phyloP scores from a whole-genome alignment of 2,113 vertebrate genomes.

The Apistogramma diplotaenia region DNA sequence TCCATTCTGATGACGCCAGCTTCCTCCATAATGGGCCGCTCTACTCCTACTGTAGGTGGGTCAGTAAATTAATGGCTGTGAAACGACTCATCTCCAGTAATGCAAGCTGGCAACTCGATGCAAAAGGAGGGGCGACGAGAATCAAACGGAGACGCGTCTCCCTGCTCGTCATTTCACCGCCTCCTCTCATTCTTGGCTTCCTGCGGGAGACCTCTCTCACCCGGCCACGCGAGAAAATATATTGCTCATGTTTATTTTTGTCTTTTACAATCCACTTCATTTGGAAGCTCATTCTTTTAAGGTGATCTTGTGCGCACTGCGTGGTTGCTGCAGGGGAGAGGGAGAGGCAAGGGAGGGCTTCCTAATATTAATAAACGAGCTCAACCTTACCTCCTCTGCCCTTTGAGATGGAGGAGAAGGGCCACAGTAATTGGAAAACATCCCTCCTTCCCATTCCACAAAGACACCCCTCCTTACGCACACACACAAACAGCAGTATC shows the following conservation, averaged over 20 bases:
- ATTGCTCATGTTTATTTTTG: slow-evolving; percentile 32
- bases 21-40: slow-evolving; percentile 44
- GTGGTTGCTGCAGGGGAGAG: slow-evolving; percentile 26
- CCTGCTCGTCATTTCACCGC: slow-evolving; percentile 10
- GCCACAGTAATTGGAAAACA: slow-evolving; percentile 77
- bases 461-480: slow-evolving; percentile 4
- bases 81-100: slow-evolving; percentile 62
- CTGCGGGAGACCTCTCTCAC: not conserved
- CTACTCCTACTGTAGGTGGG: slow-evolving; percentile 22
- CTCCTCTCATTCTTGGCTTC: not conserved
- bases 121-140: slow-evolving; percentile 29
- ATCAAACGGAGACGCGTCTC: slow-evolving; percentile 27
- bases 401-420: slow-evolving; percentile 55
- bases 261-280: slow-evolving; percentile 58
- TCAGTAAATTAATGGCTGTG: slow-evolving; percentile 56
- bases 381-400: slow-evolving; percentile 61
- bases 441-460: slow-evolving; percentile 56
- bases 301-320: slow-evolving; percentile 19
- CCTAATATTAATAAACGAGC: slow-evolving; percentile 72
- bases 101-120: slow-evolving; percentile 39
- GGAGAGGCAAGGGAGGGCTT: not conserved
- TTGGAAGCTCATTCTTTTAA: slow-evolving; percentile 61
- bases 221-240: not conserved
- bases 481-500: not conserved
- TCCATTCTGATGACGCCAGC: slow-evolving; percentile 43